Base-by-base conservation (phyloP, 2,888 invertebrate species). In the Aphidoletes aphidimyza region DNA sequence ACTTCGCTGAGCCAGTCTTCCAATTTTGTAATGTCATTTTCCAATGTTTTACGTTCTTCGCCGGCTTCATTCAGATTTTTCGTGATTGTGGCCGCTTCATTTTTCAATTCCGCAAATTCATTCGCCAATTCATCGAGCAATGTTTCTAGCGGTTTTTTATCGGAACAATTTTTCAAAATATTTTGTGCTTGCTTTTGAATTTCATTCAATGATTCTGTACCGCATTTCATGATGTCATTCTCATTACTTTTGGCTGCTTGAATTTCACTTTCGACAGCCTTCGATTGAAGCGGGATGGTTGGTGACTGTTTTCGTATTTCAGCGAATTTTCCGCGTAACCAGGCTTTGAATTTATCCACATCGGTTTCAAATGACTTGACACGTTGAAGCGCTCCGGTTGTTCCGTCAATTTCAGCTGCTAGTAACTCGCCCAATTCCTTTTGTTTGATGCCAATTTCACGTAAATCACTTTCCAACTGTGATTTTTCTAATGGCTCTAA, bases 1-100 rank as follows among this genome's bases (percentile, higher is more conserved):
- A 96, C 96, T 90, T 98, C 96, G 87, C 96, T 95, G 54, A 97
- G 91, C 98, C 98, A 98, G 87, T 95, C 93, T 86, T 95, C 94
- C 88, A 96, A 94, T 87, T 94, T 94, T 85, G 95, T 94, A 83
- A 96, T 92, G 85, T 95, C 94, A 78, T 92, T 92, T 90, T 98
- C 98, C 87, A 97, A 96, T 83, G 94, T 92, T 87, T 93, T 95
- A 85, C 97, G 92, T 19, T 94, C 94, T 89, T 94, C 93, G 17
- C 96, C 90, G 17, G 96, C 91, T 89, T 95, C 95, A 54, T 92
- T 92, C 37, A 97, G 89, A 0, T 93, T 93, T 85, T 93, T 92
- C 86, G 94, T 92, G 87, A 95, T 95, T 85, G 94, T 94, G 84
- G 93, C 92, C 39, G 94, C 93, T 87, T 95, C 94, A 85, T 93